phyloP scores from a whole-genome alignment of 2,888 invertebrate genomes.

The Proisotoma minuta region DNA sequence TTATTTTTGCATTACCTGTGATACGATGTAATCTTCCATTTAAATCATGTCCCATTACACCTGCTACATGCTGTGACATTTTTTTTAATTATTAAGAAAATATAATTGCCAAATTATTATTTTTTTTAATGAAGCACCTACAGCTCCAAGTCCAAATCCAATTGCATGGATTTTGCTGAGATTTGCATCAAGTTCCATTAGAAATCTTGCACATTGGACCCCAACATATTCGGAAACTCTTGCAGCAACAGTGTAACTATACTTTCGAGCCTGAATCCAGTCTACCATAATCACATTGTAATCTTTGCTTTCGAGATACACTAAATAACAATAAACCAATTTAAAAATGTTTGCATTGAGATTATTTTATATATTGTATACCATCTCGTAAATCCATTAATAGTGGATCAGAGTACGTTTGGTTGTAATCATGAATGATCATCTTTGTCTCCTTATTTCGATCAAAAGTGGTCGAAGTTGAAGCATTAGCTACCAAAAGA shows the following conservation, averaged over 20 bases:
- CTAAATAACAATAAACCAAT: not conserved
- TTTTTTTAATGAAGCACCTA: not conserved
- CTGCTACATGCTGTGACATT: conserved; percentile 37
- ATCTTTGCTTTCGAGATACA: conserved; percentile 9
- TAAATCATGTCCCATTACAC: conserved; percentile 41
- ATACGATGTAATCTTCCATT: conserved; percentile 31
- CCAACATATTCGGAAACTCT: conserved; percentile 40
- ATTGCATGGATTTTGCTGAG: conserved; percentile 39
- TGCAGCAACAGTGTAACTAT: conserved; percentile 37
- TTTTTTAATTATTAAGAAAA: not conserved
- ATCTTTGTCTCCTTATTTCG: conserved; percentile 31
- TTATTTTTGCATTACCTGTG: conserved; percentile 29
- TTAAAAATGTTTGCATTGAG: not conserved
- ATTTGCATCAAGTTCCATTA: conserved; percentile 28
- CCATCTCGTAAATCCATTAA: conserved; percentile 26
- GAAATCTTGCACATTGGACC: conserved; percentile 26
- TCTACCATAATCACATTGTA: conserved; percentile 40
- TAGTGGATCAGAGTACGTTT: conserved; percentile 23
- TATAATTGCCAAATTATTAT: not conserved
- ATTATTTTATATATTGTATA: conserved; percentile 5
- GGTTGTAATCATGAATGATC: conserved; percentile 42
- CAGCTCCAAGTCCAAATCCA: conserved; percentile 47
- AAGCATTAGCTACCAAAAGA: conserved; percentile 23
- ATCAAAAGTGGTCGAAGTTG: conserved; percentile 21
- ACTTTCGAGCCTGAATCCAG: conserved; percentile 40